A percentile compares a stretch with the other conserved stretches of the same genome.
These are phyloP conservation scores for Rhynchotus rufescens DNA, from an alignment of 2,797 vertebrate genomes.

Conservation along the genomic window DNA sequence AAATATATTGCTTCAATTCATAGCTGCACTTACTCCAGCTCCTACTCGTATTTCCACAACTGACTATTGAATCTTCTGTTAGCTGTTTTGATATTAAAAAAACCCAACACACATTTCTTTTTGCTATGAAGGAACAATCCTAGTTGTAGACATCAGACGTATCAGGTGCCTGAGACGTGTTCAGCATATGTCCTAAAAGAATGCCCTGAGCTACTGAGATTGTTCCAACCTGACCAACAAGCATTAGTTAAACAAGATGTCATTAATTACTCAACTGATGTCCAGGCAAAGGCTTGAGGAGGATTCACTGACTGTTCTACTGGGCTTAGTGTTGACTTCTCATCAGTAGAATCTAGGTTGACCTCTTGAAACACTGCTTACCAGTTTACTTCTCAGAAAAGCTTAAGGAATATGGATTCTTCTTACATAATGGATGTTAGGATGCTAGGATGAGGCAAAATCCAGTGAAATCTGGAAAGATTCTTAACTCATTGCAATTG, in stretches of 20 bases:
- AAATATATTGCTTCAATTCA: background rate
- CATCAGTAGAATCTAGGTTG: background rate
- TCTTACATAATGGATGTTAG: background rate
- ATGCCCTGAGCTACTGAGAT: background rate
- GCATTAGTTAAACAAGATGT: background rate
- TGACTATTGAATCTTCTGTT: background rate
- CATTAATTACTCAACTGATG: background rate
- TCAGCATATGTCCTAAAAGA: background rate
- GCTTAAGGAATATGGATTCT: background rate
- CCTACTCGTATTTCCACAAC: background rate
- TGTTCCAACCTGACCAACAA: background rate
- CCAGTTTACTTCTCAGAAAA: background rate
- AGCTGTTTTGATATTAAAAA: background rate
- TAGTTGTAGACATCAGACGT: rapidly evolving
- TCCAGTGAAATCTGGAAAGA: background rate
- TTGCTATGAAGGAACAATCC: background rate
- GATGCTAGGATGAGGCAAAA: background rate
- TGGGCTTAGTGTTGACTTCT: background rate
- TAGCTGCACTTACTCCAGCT: background rate
- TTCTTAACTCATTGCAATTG: background rate
- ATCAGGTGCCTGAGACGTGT: background rate
- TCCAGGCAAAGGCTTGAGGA: background rate
- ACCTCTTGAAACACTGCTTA: background rate
- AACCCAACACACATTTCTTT: background rate
- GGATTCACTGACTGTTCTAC: background rate